phyloP scores from a whole-genome alignment of 2,797 vertebrate species.

The Danio kyathit region DNA sequence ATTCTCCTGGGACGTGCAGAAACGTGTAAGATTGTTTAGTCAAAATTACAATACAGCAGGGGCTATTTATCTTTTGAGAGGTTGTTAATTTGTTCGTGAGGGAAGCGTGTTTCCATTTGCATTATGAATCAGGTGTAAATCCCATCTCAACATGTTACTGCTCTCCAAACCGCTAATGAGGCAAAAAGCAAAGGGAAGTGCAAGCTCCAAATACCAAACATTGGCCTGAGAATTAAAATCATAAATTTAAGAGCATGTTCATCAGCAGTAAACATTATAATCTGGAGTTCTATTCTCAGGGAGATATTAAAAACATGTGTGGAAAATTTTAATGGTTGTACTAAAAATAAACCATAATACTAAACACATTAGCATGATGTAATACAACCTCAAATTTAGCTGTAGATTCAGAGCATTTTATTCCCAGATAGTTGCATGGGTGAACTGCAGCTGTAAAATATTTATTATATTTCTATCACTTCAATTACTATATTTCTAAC shows the following conservation, averaged over 20 bases:
- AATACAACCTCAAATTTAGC: too few species aligned
- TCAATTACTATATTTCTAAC: too few species aligned
- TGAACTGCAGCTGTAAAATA: neutral
- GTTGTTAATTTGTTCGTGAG: constrained; percentile 81
- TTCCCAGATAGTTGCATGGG: neutral
- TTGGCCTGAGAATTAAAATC: constrained; percentile 74
- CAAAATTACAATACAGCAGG: constrained; percentile 81
- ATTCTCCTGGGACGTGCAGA: constrained; percentile 66
- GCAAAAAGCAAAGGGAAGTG: constrained; percentile 66
- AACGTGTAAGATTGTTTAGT: constrained; percentile 79
- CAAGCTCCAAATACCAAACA: constrained; percentile 65
- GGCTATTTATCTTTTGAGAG: constrained; percentile 83
- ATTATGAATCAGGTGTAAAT: constrained; percentile 78
- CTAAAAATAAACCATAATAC: too few species aligned
- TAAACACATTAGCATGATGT: too few species aligned
- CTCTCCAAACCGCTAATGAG: constrained; percentile 75
- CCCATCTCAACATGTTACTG: constrained; percentile 75
- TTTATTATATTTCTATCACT: neutral
- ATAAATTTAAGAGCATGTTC: constrained; percentile 64
- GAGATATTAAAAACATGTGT: constrained; percentile 7
- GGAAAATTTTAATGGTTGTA: neutral
- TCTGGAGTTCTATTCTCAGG: neutral
- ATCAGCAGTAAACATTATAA: constrained; percentile 36
- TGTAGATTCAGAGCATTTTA: neutral
- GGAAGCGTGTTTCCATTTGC: constrained; percentile 79